Percentiles rank a stretch among this genome's conserved stretches.
Evolutionary conservation across 23 tunicate species (phyloP).

Genomic region (Diplosoma virens): DNA sequence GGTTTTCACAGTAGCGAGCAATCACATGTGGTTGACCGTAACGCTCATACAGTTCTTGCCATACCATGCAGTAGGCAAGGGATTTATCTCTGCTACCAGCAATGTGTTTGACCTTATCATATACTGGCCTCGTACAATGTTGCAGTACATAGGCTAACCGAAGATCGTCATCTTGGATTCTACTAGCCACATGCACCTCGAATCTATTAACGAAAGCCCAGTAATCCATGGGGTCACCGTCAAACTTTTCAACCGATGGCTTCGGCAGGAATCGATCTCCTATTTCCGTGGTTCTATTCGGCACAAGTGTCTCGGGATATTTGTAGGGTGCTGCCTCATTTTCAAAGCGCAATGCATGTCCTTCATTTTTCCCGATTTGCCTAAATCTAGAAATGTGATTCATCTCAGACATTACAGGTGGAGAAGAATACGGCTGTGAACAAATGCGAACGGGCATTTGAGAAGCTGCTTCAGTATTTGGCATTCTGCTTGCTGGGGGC

Average conservation of each 20-base stretch:
- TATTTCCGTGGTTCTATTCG: background rate
- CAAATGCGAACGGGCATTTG: no score
- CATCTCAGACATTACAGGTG: no score
- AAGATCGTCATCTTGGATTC: slow-evolving; percentile 6
- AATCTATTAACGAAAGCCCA: slow-evolving; percentile 29
- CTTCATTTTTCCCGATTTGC: no score
- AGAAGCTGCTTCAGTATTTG: no score
- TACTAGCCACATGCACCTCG: slow-evolving; percentile 23
- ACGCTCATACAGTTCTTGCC: slow-evolving; percentile 19
- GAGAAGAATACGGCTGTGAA: no score
- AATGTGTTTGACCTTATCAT: slow-evolving; percentile 22
- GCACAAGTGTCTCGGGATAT: no score
- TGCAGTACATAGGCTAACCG: slow-evolving; percentile 22
- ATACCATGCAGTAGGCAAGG: background rate
- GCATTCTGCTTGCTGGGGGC: no score
- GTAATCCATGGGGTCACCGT: slow-evolving; percentile 42
- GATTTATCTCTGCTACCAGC: background rate
- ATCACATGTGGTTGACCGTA: slow-evolving; percentile 37
- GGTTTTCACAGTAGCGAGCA: slow-evolving; percentile 12
- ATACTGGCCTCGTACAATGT: slow-evolving; percentile 14
- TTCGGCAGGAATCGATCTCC: slow-evolving; percentile 31
- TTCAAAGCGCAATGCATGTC: no score
- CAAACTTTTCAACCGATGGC: slow-evolving; percentile 25
- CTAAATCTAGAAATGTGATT: no score
- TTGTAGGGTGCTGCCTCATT: no score